A percentile compares a stretch with the other conserved stretches of the same genome.
phyloP scores from a whole-genome alignment of 2,797 vertebrate species.

The Sebastes aleutianus region DNA sequence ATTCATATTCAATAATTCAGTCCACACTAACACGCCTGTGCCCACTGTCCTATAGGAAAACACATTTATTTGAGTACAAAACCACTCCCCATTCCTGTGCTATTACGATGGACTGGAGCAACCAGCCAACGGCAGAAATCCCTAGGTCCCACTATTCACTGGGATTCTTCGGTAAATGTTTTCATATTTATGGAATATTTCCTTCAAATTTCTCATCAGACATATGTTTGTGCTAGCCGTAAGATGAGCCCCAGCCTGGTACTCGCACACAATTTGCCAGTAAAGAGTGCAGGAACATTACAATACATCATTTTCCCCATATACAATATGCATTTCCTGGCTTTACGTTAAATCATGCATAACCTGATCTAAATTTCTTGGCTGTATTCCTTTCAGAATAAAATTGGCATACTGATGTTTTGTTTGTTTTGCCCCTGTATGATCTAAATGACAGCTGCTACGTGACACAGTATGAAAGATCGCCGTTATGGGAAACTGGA shows the following conservation, averaged over 20 bases:
- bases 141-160: slow-evolving; percentile 22
- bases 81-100: slow-evolving; percentile 29
- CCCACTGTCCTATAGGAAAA: slow-evolving; percentile 36
- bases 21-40: slow-evolving; percentile 17
- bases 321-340: slow-evolving; percentile 62
- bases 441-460: slow-evolving; percentile 34
- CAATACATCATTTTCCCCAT: slow-evolving; percentile 37
- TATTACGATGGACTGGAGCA: slow-evolving; percentile 30
- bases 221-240: slow-evolving; percentile 61
- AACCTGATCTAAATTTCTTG: slow-evolving; percentile 62
- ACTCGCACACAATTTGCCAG: slow-evolving; percentile 42
- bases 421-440: slow-evolving; percentile 45
- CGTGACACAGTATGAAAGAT: slow-evolving; percentile 29
- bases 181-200: slow-evolving; percentile 72
- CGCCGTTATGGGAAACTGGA: slow-evolving; percentile 40
- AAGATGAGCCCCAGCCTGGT: slow-evolving; percentile 57
- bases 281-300: slow-evolving; percentile 30
- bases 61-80: slow-evolving; percentile 38
- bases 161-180: slow-evolving; percentile 50
- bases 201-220: slow-evolving; percentile 63
- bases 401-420: slow-evolving; percentile 49
- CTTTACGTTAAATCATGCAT: slow-evolving; percentile 60
- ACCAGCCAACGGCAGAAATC: slow-evolving; percentile 25
- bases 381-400: slow-evolving; percentile 38
- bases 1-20: slow-evolving; percentile 43